Conservation (phyloP, 2,797 vertebrate species). For the Siniperca undulata region DNA sequence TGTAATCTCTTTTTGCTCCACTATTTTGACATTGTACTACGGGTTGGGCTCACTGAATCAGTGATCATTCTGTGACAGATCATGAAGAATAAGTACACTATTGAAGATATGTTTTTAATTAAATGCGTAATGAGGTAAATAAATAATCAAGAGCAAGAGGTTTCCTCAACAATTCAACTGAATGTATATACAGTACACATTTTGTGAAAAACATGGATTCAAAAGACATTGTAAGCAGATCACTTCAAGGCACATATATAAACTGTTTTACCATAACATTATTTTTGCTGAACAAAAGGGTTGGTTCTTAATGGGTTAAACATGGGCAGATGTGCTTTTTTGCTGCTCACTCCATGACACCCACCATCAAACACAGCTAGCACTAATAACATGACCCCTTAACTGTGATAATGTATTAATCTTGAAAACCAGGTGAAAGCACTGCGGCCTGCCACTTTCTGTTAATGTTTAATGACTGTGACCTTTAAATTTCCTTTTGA, state of each 20-base stretch:
- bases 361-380: conserved; percentile 41
- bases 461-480: conserved; percentile 60
- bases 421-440: conserved; percentile 49
- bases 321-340: conserved; percentile 68
- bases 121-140: conserved; percentile 67
- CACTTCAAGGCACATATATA: conserved; percentile 80
- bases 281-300: conserved; percentile 54
- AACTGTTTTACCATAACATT: conserved; percentile 58
- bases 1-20: background rate
- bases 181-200: conserved; percentile 76
- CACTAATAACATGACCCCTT: conserved; percentile 42
- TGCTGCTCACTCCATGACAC: conserved; percentile 45
- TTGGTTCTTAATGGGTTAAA: conserved; percentile 44
- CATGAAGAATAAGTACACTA: conserved; percentile 36
- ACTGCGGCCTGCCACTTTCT: conserved; percentile 30
- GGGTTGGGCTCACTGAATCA: background rate
- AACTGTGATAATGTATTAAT: conserved; percentile 52
- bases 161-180: conserved; percentile 68
- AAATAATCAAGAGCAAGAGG: conserved; percentile 66
- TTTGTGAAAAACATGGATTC: conserved; percentile 76
- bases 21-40: background rate
- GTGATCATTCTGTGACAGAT: conserved; percentile 20
- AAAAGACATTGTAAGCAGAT: conserved; percentile 78
- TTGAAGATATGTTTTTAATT: conserved; percentile 65
- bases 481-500: conserved; percentile 63